Conservation (phyloP, 2,888 invertebrate species). For the Adelognathus sp. region DNA sequence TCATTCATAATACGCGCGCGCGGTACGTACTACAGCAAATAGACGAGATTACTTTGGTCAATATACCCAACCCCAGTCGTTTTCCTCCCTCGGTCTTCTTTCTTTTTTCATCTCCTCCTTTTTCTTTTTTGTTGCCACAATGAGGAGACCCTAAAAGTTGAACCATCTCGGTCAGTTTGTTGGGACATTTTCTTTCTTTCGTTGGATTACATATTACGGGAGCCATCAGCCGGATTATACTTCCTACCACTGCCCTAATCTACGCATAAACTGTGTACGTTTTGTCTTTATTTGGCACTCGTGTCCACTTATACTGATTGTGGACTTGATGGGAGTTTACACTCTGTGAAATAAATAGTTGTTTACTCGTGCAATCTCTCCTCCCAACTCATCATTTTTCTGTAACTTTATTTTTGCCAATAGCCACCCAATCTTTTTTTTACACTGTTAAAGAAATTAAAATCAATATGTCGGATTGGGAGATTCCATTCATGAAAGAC, state of each 20-base stretch:
- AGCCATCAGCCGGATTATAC: background rate
- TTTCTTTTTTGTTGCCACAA: background rate
- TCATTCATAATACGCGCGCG: constrained; percentile 32
- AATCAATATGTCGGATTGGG: too few relatives aligned
- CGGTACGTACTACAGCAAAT: constrained; percentile 28
- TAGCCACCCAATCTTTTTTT: too few relatives aligned
- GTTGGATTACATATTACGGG: background rate
- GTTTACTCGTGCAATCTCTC: too few relatives aligned
- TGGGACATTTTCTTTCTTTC: background rate
- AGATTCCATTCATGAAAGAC: too few relatives aligned
- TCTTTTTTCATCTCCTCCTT: too few relatives aligned
- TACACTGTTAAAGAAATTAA: too few relatives aligned
- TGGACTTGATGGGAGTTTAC: too few relatives aligned
- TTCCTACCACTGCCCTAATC: background rate
- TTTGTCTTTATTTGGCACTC: background rate
- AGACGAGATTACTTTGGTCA: constrained; percentile 56
- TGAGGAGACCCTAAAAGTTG: constrained; percentile 16
- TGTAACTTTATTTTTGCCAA: too few relatives aligned
- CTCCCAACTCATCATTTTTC: too few relatives aligned
- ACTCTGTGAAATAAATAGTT: too few relatives aligned
- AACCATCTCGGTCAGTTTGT: constrained; percentile 1
- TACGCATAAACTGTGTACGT: background rate
- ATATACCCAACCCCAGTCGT: constrained; percentile 31
- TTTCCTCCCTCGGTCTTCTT: constrained; percentile 15
- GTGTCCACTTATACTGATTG: too few relatives aligned